These are phyloP conservation scores for Mimas tiliae DNA, from an alignment of 2,888 invertebrate genomes.

Conservation along the genomic window DNA sequence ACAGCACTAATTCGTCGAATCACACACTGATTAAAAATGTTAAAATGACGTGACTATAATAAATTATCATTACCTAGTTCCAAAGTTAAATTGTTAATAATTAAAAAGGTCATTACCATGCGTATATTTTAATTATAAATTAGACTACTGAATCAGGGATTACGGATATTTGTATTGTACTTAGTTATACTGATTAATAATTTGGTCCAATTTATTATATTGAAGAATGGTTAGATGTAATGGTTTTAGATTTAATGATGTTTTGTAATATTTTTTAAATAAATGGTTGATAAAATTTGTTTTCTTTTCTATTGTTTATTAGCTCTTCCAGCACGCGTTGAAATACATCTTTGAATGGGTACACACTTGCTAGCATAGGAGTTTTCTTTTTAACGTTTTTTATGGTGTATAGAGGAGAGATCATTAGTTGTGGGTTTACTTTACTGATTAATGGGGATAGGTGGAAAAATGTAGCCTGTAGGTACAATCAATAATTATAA, in stretches of 20 bases:
- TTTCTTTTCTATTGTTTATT: slow-evolving; percentile 26
- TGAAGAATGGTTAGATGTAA: slow-evolving; percentile 50
- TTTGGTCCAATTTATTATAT: slow-evolving; percentile 51
- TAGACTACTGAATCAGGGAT: slow-evolving; percentile 54
- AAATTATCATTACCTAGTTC: neutral
- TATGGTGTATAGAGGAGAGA: too few species aligned
- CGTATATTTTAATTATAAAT: slow-evolving; percentile 30
- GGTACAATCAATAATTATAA: too few species aligned
- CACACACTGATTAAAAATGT: too few species aligned
- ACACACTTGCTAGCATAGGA: too few species aligned
- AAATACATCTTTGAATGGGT: too few species aligned
- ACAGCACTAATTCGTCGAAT: too few species aligned
- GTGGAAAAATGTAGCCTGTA: too few species aligned
- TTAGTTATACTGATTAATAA: slow-evolving; percentile 56
- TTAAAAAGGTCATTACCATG: slow-evolving; percentile 17
- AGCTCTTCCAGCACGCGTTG: too few species aligned
- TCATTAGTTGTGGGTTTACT: too few species aligned
- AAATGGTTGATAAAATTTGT: slow-evolving; percentile 53
- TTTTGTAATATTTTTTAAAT: slow-evolving; percentile 61
- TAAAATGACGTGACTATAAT: too few species aligned
- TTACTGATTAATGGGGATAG: too few species aligned
- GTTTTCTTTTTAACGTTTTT: too few species aligned
- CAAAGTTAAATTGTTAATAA: neutral
- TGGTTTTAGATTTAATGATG: slow-evolving; percentile 44
- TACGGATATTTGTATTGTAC: slow-evolving; percentile 63